phyloP scores from a whole-genome alignment of 2,797 vertebrate species.

The Sebastes paucispinis region DNA sequence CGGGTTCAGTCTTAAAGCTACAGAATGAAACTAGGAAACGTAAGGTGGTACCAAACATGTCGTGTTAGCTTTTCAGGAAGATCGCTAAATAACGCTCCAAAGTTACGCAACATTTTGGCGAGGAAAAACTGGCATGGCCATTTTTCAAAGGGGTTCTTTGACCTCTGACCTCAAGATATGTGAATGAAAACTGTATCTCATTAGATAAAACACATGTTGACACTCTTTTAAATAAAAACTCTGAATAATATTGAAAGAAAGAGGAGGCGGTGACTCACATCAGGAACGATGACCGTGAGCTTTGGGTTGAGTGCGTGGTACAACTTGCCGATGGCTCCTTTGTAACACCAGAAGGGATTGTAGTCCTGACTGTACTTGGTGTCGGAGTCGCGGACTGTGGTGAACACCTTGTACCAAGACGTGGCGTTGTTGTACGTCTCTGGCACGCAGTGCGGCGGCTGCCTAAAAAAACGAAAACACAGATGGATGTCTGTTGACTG shows the following conservation, averaged over 20 bases:
- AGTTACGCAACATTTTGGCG: no score
- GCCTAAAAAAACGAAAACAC: constrained; percentile 77
- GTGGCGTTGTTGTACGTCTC: constrained; percentile 97
- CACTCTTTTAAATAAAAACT: neutral
- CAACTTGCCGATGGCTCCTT: constrained; percentile 97
- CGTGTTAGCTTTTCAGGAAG: no score
- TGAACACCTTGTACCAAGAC: constrained; percentile 98
- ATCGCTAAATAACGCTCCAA: no score
- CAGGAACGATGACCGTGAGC: constrained; percentile 95
- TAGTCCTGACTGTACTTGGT: constrained; percentile 98
- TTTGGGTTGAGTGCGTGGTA: constrained; percentile 98
- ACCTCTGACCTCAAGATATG: no score
- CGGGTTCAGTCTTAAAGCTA: no score
- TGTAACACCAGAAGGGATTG: constrained; percentile 99
- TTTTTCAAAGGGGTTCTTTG: no score
- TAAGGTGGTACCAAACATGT: no score
- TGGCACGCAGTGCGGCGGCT: constrained; percentile 94
- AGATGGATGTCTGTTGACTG: neutral
- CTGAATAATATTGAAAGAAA: neutral
- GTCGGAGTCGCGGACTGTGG: constrained; percentile 92
- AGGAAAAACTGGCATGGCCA: no score
- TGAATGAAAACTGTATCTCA: no score
- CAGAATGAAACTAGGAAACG: no score
- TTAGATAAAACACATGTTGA: no score
- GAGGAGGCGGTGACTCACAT: constrained; percentile 85